Evolutionary conservation across 2,888 invertebrate genomes (phyloP).

Genomic region (Celastrina argiolus): DNA sequence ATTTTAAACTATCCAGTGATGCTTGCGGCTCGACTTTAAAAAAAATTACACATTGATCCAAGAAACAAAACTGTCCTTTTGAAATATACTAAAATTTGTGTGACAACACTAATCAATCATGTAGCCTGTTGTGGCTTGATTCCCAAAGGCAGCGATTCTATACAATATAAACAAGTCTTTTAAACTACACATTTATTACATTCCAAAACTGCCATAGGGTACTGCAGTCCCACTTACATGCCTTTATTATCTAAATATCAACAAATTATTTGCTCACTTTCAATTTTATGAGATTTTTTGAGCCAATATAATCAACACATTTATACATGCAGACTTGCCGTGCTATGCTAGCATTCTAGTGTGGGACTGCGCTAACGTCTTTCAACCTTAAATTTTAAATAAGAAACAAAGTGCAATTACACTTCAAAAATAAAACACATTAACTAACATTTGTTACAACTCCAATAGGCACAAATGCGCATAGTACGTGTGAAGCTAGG

Average conservation of each 20-base stretch:
- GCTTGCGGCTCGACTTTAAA: slow-evolving; percentile 44
- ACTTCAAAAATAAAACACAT: slow-evolving; percentile 50
- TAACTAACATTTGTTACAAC: slow-evolving; percentile 57
- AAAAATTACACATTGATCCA: slow-evolving; percentile 48
- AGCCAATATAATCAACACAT: slow-evolving; percentile 31
- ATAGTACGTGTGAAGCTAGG: slow-evolving; percentile 61
- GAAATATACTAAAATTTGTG: slow-evolving; percentile 49
- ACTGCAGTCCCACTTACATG: slow-evolving; percentile 67
- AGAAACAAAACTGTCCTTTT: slow-evolving; percentile 50
- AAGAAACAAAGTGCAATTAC: slow-evolving; percentile 58
- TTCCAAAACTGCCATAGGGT: slow-evolving; percentile 43
- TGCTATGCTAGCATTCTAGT: slow-evolving; percentile 29
- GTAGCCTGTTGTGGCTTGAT: slow-evolving; percentile 42
- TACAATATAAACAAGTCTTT: slow-evolving; percentile 38
- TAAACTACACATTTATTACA: slow-evolving; percentile 34
- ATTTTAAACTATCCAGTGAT: slow-evolving; percentile 50
- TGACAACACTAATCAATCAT: slow-evolving; percentile 43
- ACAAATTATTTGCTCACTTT: slow-evolving; percentile 39
- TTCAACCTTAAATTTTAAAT: slow-evolving; percentile 47
- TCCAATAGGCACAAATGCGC: slow-evolving; percentile 66
- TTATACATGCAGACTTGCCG: slow-evolving; percentile 39
- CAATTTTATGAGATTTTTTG: slow-evolving; percentile 30
- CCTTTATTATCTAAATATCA: slow-evolving; percentile 55
- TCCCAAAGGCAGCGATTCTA: slow-evolving; percentile 39
- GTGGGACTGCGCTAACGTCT: slow-evolving; percentile 56